Percentiles rank a stretch among this genome's conserved stretches.
Conservation (phyloP, 2,888 invertebrate species). For the Stenurella melanura region DNA sequence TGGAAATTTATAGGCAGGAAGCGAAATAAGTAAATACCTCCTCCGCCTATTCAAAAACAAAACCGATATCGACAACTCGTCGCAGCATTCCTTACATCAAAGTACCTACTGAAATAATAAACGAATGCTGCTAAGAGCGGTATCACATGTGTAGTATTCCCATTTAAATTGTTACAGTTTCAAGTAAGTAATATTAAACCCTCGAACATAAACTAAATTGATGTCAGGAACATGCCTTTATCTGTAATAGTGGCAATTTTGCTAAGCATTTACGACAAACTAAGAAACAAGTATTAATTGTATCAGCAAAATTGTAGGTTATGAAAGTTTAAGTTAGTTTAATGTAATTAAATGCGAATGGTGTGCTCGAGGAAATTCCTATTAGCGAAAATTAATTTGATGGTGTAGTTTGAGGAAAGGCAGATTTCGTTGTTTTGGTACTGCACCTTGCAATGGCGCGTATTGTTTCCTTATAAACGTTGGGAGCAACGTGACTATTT, state of each 20-base stretch:
- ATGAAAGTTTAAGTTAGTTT: conserved; percentile 31
- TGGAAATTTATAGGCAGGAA: too few relatives aligned
- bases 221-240: conserved; percentile 20
- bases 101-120: neutral
- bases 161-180: conserved; percentile 4
- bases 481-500: conserved; percentile 6
- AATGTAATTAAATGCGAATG: conserved; percentile 29
- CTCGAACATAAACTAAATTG: neutral
- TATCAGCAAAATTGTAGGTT: conserved; percentile 20
- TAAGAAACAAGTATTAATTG: conserved; percentile 31
- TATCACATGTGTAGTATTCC: conserved; percentile 7
- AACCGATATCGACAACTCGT: neutral
- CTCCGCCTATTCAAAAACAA: neutral
- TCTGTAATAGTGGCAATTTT: conserved; percentile 38
- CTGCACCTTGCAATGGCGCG: conserved; percentile 14
- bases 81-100: neutral
- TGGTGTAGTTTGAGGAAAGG: conserved; percentile 8
- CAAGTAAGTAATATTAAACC: neutral
- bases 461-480: conserved; percentile 20
- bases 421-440: conserved; percentile 5
- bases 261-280: conserved; percentile 33
- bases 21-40: neutral
- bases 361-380: conserved; percentile 21
- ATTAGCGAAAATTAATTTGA: conserved; percentile 35
- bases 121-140: neutral